phyloP scores from a whole-genome alignment of 2,113 vertebrate genomes.

The Sander lucioperca region DNA sequence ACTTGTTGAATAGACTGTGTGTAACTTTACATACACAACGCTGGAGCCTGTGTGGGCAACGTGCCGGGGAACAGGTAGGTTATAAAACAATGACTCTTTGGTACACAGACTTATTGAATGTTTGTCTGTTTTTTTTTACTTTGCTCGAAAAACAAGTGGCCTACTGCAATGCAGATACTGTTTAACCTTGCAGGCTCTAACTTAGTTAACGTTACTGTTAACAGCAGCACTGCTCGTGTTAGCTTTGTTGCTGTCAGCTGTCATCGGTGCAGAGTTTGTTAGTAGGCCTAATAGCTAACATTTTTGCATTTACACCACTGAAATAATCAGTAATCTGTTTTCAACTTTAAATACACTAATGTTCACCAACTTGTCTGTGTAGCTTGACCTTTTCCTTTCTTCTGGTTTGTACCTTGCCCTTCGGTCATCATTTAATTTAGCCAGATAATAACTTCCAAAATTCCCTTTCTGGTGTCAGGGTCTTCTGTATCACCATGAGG shows the following conservation, averaged over 20 bases:
- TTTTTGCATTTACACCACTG: background rate
- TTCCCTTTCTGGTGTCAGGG: slow-evolving; percentile 4
- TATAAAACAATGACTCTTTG: background rate
- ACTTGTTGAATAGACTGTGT: slow-evolving; percentile 63
- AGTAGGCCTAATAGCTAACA: background rate
- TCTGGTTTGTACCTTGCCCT: background rate
- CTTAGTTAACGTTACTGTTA: background rate
- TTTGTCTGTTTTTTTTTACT: slow-evolving; percentile 1
- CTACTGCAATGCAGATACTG: background rate
- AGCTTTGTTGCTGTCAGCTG: background rate
- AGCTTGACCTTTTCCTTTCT: background rate
- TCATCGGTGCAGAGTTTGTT: background rate
- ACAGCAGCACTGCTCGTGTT: background rate
- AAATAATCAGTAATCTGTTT: background rate
- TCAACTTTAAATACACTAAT: background rate
- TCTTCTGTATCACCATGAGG: slow-evolving; percentile 58
- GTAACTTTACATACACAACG: slow-evolving; percentile 11
- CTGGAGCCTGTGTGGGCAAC: slow-evolving; percentile 42
- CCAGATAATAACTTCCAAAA: background rate
- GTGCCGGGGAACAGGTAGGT: slow-evolving; percentile 60
- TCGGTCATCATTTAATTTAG: background rate
- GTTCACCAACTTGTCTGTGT: background rate
- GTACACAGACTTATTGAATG: too few relatives aligned
- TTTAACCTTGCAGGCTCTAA: background rate
- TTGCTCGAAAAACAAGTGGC: slow-evolving; percentile 9